Evolutionary conservation across 2,888 invertebrate species (phyloP), one percentile per base, ranked within the genome.

Genomic region (Lepidocyrtoides sp.): DNA sequence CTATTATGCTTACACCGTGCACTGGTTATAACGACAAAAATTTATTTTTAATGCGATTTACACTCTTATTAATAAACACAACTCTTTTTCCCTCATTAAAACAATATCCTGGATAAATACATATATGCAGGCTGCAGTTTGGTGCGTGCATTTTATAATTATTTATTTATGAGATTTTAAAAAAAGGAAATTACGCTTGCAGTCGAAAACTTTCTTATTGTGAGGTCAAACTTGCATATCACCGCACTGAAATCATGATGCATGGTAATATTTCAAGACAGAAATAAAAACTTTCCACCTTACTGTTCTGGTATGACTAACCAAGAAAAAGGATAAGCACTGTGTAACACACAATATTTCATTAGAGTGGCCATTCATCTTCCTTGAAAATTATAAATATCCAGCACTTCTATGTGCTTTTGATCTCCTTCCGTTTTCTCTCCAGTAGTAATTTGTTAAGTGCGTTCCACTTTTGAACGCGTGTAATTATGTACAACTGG

Each of bases 401-500:
- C 57, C 66, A n/a, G 41, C 2, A n/a, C 66, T 32, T 23, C 60
- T 29, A 23, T 63, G 23, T 44, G 12, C 23, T 29, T 54, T 57
- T 48, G 60, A 77, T 48, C 72, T 29, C 89, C 44, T 82, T 89
- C 82, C 82, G 89, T 48, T 82, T 60, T 72, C 14, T 82, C 41
- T 75, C 12, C 0, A 57, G n/a, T 12, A 32, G 79, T 89, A 82
- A 89, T 72, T 89, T 89, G 82, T 89, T 54, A 89, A 89, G 60
- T 57, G 60, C 20, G 82, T 72, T 89, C 72, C 44, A 89, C 51
- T 88, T 89, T 72, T 72, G 57, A 20, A 5, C 2, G 12, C 41
- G 2, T 69, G 89, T 89, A 89, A 89, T 89, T 89, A 89, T 29
- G n/a, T n/a, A 89, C 17, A 2, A 26, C 32, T 48, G 54, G 88